Evolutionary conservation across 2,113 vertebrate species (phyloP).

Genomic region (Eurystomus gularis): DNA sequence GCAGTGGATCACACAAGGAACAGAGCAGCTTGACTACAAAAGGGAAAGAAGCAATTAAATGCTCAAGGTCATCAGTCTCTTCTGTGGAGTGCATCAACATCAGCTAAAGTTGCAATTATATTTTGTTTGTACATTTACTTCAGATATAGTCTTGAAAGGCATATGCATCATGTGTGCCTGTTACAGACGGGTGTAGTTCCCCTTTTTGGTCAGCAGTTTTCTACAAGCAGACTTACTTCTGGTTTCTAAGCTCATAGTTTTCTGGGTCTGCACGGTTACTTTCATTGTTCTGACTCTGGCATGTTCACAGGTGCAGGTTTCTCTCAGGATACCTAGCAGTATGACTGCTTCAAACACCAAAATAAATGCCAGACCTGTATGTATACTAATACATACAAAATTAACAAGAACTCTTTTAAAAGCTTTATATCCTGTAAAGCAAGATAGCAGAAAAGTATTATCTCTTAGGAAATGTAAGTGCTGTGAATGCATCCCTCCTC

Average conservation of each 20-base stretch:
- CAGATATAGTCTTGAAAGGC: background rate
- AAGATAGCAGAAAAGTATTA: background rate
- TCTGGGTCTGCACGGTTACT: background rate
- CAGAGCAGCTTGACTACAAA: background rate
- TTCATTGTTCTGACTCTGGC: background rate
- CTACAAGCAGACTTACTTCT: background rate
- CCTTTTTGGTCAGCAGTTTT: background rate
- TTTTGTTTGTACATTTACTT: background rate
- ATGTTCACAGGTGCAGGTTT: background rate
- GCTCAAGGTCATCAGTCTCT: background rate
- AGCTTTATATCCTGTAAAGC: background rate
- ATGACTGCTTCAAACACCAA: background rate
- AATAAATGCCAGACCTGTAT: background rate
- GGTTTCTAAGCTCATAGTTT: background rate
- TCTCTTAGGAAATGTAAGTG: background rate
- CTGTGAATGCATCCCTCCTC: background rate
- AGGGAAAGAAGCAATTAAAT: background rate
- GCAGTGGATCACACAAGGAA: fast-evolving
- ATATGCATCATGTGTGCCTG: background rate
- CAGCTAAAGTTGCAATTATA: background rate
- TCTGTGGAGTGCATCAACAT: background rate
- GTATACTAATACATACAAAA: background rate
- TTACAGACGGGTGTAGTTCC: background rate
- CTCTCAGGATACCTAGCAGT: background rate
- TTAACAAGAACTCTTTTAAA: background rate